phyloP scores from a whole-genome alignment of 2,113 vertebrate species.

The Electrona antarctica region DNA sequence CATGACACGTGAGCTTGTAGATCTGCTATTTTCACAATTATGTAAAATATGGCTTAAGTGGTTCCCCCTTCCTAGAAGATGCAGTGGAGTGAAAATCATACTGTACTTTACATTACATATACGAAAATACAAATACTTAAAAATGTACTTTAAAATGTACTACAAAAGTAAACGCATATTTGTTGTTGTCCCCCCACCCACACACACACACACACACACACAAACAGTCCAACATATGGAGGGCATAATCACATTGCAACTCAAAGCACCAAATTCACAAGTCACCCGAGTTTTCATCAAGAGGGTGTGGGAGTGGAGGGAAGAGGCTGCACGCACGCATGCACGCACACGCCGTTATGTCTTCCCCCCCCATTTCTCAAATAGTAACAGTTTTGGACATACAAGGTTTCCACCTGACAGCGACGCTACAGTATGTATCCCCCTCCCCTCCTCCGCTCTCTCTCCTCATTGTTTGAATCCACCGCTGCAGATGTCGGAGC shows the following conservation, averaged over 20 bases:
- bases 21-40: too few relatives aligned
- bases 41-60: too few relatives aligned
- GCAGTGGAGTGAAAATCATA: background rate
- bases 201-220: too few relatives aligned
- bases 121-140: too few relatives aligned
- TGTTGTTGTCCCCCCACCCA: too few relatives aligned
- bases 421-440: conserved; percentile 7
- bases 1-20: too few relatives aligned
- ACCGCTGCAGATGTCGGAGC: conserved; percentile 46
- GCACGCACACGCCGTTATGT: too few relatives aligned
- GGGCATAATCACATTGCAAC: conserved; percentile 63
- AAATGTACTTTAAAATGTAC: too few relatives aligned
- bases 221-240: conserved; percentile 16
- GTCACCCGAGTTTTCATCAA: conserved; percentile 38
- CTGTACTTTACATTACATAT: background rate
- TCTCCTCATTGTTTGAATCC: conserved; percentile 51
- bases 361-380: too few relatives aligned
- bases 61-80: too few relatives aligned
- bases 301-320: conserved; percentile 2
- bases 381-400: too few relatives aligned
- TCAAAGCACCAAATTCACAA: conserved; percentile 48
- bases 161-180: too few relatives aligned
- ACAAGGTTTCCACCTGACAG: background rate
- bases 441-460: conserved; percentile 20
- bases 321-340: background rate